Percentiles rank a stretch among this genome's conserved stretches.
These are phyloP conservation scores for Xanthorhoe spadicearia DNA, from an alignment of 2,888 invertebrate genomes.

Conservation along the genomic window DNA sequence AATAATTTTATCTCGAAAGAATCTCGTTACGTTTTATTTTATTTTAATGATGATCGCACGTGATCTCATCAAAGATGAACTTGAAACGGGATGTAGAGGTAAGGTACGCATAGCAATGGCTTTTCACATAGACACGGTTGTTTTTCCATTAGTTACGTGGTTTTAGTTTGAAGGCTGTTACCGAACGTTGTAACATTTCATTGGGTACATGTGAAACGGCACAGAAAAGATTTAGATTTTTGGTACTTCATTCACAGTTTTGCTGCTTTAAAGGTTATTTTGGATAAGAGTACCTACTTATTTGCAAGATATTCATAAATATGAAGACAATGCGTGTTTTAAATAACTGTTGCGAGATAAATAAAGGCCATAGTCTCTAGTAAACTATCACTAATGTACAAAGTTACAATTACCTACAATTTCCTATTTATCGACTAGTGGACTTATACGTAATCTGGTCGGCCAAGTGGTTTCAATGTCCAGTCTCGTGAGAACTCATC, in stretches of 20 bases:
- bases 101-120: conserved; percentile 14
- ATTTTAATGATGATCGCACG: conserved; percentile 48
- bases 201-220: neutral
- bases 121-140: conserved; percentile 20
- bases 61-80: conserved; percentile 60
- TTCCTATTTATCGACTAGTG: neutral
- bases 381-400: neutral
- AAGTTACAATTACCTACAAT: neutral
- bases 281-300: too few relatives aligned
- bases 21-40: conserved; percentile 44
- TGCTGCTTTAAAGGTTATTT: too few relatives aligned
- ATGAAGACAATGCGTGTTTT: too few relatives aligned
- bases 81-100: conserved; percentile 45
- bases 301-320: too few relatives aligned
- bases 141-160: too few relatives aligned
- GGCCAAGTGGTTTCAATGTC: conserved; percentile 18
- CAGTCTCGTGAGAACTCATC: conserved; percentile 59
- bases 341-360: too few relatives aligned
- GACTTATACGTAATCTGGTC: conserved; percentile 3
- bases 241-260: too few relatives aligned
- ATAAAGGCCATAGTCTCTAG: neutral
- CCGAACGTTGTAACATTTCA: too few relatives aligned
- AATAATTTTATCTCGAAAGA: conserved; percentile 39
- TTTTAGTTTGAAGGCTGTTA: too few relatives aligned
- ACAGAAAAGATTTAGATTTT: too few relatives aligned